These are phyloP conservation scores for Meriones unguiculatus DNA, from an alignment of 2,113 vertebrate species.

Conservation along the genomic window DNA sequence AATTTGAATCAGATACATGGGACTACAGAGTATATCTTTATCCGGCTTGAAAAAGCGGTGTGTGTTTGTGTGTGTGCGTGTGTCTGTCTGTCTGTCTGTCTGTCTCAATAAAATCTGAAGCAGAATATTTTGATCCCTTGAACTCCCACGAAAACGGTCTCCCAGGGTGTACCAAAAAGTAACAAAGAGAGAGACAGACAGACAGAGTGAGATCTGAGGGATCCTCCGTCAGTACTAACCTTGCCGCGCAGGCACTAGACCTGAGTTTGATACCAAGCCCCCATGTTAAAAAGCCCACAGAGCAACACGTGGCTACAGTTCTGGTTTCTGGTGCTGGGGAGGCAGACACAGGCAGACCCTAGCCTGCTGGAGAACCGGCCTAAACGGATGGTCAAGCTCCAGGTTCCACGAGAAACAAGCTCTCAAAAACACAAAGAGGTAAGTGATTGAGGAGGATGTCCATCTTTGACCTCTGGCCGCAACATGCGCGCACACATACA, in stretches of 20 bases:
- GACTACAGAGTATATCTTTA: not conserved
- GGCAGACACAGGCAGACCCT: not conserved
- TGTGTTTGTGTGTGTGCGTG: too few relatives aligned
- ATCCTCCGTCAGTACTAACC: not conserved
- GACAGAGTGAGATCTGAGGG: too few relatives aligned
- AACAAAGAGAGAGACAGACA: not conserved
- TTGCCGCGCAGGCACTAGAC: not conserved
- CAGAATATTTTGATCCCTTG: constrained; percentile 13
- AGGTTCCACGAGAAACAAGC: not conserved
- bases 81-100: not conserved
- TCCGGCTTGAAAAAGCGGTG: not conserved
- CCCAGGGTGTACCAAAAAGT: not conserved
- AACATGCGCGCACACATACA: not conserved
- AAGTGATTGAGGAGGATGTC: not conserved
- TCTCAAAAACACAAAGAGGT: not conserved
- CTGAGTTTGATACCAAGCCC: not conserved
- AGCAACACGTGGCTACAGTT: too few relatives aligned
- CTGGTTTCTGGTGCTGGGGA: too few relatives aligned
- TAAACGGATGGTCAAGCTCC: not conserved
- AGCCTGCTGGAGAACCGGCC: not conserved
- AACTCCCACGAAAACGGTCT: not conserved
- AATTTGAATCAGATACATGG: not conserved
- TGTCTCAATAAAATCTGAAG: constrained; percentile 10
- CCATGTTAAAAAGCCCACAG: not conserved
- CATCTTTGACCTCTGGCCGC: not conserved